Evolutionary conservation across 1,140 invertebrate species (phyloP).

Genomic region (Cotesia vestalis): DNA sequence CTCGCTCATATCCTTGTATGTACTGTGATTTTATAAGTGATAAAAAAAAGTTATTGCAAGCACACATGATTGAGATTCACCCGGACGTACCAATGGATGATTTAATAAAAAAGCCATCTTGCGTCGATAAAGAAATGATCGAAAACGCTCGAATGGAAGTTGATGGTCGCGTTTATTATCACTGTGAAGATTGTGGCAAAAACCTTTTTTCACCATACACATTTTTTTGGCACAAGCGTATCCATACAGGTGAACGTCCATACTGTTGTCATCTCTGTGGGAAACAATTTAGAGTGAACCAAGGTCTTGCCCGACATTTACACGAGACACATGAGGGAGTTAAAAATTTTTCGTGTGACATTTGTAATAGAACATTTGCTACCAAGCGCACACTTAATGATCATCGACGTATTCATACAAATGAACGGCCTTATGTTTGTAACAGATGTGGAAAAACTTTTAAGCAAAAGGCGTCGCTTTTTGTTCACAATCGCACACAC

Average conservation of each 20-base stretch:
- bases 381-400: slow-evolving; percentile 66
- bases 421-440: slow-evolving; percentile 71
- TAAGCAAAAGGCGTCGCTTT: slow-evolving; percentile 68
- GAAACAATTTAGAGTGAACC: slow-evolving; percentile 75
- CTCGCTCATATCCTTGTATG: slow-evolving; percentile 48
- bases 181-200: slow-evolving; percentile 70
- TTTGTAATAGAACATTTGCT: slow-evolving; percentile 67
- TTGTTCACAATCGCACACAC: slow-evolving; percentile 68
- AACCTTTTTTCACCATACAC: slow-evolving; percentile 70
- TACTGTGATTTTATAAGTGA: slow-evolving; percentile 51
- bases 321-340: slow-evolving; percentile 72
- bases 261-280: slow-evolving; percentile 79
- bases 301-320: slow-evolving; percentile 71
- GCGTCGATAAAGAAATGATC: slow-evolving; percentile 57
- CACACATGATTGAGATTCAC: slow-evolving; percentile 51
- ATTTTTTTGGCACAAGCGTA: slow-evolving; percentile 70
- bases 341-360: slow-evolving; percentile 68
- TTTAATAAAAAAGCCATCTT: slow-evolving; percentile 45
- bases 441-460: slow-evolving; percentile 70
- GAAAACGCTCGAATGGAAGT: slow-evolving; percentile 61
- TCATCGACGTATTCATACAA: slow-evolving; percentile 70
- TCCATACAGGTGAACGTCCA: slow-evolving; percentile 78
- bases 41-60: slow-evolving; percentile 50
- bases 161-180: slow-evolving; percentile 65
- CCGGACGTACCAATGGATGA: slow-evolving; percentile 38